Evolutionary conservation across 2,113 vertebrate genomes (phyloP).

Genomic region (Pycnonotus jocosus): DNA sequence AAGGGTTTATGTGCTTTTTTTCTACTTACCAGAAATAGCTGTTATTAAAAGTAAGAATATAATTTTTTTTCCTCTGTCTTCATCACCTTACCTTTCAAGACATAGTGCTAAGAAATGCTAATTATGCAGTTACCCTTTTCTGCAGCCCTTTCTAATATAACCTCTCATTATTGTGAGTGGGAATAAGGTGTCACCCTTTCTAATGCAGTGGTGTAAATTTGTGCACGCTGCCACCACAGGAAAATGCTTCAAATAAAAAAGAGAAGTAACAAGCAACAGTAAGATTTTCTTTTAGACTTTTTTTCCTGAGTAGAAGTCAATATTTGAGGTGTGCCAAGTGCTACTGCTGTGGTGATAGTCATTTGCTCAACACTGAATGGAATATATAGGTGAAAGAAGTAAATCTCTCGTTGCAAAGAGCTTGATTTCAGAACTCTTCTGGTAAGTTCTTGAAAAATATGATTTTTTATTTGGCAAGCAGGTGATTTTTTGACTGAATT

Average conservation of each 20-base stretch:
- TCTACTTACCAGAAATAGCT: not conserved
- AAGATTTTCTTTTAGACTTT: not conserved
- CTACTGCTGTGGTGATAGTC: not conserved
- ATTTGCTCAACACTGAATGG: not conserved
- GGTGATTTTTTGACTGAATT: not conserved
- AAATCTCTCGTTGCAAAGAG: not conserved
- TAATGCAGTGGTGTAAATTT: not conserved
- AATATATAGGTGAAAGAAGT: not conserved
- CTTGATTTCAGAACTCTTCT: not conserved
- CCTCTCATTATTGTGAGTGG: not conserved
- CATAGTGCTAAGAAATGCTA: not conserved
- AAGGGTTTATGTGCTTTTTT: not conserved
- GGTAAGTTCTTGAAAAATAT: not conserved
- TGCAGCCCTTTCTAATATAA: not conserved
- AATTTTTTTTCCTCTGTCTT: not conserved
- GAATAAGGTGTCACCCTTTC: not conserved
- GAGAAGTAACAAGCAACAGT: not conserved
- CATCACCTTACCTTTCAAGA: not conserved
- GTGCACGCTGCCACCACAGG: accelerated
- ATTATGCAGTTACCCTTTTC: not conserved
- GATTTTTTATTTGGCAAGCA: not conserved
- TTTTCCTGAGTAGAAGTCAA: not conserved
- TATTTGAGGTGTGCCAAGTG: not conserved
- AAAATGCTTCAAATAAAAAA: not conserved
- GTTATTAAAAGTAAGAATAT: not conserved